Evolutionary conservation across 2,113 vertebrate species (phyloP).

Genomic region (Barbus barbus): DNA sequence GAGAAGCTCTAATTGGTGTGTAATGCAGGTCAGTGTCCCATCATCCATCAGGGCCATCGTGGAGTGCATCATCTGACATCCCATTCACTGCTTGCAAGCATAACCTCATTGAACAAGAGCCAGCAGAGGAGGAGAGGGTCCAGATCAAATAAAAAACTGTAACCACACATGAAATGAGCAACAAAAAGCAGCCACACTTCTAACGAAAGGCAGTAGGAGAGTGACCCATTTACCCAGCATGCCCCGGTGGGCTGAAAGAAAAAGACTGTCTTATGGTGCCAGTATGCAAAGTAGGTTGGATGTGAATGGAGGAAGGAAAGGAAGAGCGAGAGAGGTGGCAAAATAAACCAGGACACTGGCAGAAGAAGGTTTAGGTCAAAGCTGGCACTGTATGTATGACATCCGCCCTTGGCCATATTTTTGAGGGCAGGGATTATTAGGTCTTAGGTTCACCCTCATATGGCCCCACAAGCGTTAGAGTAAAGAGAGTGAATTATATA

Average conservation of each 20-base stretch:
- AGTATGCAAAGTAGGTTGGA: constrained; percentile 47
- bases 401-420: neutral
- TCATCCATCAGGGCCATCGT: neutral
- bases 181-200: constrained; percentile 50
- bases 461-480: neutral
- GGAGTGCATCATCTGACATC: too few species aligned
- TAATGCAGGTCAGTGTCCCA: constrained; percentile 1
- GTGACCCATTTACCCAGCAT: constrained; percentile 70
- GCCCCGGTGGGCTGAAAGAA: constrained; percentile 57
- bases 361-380: constrained; percentile 30
- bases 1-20: constrained; percentile 11
- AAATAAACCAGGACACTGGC: constrained; percentile 29
- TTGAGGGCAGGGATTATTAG: neutral
- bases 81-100: neutral
- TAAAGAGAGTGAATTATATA: neutral
- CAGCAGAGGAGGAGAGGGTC: constrained; percentile 1
- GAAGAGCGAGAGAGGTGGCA: constrained; percentile 25
- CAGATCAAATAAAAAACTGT: constrained; percentile 36
- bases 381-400: neutral
- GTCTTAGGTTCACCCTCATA: neutral
- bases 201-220: constrained; percentile 47
- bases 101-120: neutral
- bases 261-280: constrained; percentile 47
- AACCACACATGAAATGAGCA: constrained; percentile 52
- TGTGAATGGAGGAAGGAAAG: constrained; percentile 33